Conservation (phyloP, 2,888 invertebrate genomes). For the Hipparchia semele region DNA sequence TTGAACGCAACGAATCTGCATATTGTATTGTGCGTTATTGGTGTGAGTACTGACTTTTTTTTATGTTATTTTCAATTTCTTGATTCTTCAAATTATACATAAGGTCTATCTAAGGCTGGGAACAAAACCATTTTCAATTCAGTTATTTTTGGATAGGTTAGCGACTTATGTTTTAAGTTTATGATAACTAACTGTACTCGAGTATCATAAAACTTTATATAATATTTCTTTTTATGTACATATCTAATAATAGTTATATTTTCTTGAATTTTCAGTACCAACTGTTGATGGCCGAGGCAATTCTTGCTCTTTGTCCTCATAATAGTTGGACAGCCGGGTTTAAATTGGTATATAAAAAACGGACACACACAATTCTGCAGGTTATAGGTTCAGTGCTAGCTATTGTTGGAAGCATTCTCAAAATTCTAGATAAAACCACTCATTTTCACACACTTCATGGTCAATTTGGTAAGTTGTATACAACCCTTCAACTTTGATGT, state of each 20-base stretch:
- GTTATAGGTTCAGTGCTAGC: conserved; percentile 63
- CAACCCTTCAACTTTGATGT: background rate
- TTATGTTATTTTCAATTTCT: background rate
- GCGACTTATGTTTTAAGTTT: no score
- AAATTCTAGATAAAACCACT: conserved; percentile 50
- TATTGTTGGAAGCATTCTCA: conserved; percentile 60
- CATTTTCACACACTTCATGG: conserved; percentile 64
- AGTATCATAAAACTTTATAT: no score
- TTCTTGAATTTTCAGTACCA: conserved; percentile 56
- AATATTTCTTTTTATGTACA: no score
- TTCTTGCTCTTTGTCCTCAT: conserved; percentile 58
- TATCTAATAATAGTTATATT: background rate
- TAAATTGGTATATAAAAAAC: conserved; percentile 59
- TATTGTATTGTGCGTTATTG: conserved; percentile 64
- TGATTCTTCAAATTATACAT: background rate
- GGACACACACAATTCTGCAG: conserved; percentile 66
- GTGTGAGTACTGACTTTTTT: conserved; percentile 57
- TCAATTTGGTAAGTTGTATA: conserved; percentile 49
- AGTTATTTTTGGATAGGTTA: no score
- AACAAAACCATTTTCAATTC: no score
- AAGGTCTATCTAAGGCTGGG: no score
- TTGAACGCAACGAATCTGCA: conserved; percentile 55
- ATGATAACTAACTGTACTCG: no score
- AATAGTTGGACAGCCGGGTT: conserved; percentile 66
- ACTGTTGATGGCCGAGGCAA: conserved; percentile 68